Base-by-base conservation (phyloP, 2,113 vertebrate species). In the Gallinago paraguaiae region DNA sequence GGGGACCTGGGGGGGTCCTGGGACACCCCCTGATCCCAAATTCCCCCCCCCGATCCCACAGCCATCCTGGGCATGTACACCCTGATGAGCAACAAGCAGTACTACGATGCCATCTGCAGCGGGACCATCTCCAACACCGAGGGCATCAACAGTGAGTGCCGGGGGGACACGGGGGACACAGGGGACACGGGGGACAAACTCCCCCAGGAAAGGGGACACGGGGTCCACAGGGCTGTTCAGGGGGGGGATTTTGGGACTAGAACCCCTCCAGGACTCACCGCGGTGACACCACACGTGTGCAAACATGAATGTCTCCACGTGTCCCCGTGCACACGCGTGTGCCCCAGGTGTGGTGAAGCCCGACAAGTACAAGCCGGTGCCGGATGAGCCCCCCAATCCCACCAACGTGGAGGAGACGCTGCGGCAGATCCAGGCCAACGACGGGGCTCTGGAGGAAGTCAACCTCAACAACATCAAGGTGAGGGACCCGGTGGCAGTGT, bases 381-480 rank as follows among this genome's bases (percentile, higher is more conserved):
- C 99, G 0, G 99, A 99, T 0, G 99, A 99, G 88, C 99, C 98
- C 6, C 99, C 99, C 0, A 99, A 99, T 79, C 96, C 98, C 89
- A 99, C 99, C 83, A 98, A 99, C 14, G 98, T 99, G 54, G 99
- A 99, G 81, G 99, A 99, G 57, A 99, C 99, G 4, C 97, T 99
- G 88, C 95, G 79, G 91, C 98, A 98, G 51, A 98, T 99, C 95
- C 97, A 97, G 89, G 98, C 96, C 93, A 98, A 99, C 4, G 99
- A 99, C 86, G 98, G 97, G 61, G 88, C 96, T 7, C 96, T 99
- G 95, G 98, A 97, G 20, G 98, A 99, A 3, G 98, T 99, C 96
- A 99, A 99, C 98, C 98, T 99, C 84, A 99, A 99, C 97, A 99
- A 99, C 95, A 99, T 99, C 96, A 98, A 99, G 99, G 99, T 99